Conservation (phyloP, 2,113 vertebrate species). For the Charina bottae region DNA sequence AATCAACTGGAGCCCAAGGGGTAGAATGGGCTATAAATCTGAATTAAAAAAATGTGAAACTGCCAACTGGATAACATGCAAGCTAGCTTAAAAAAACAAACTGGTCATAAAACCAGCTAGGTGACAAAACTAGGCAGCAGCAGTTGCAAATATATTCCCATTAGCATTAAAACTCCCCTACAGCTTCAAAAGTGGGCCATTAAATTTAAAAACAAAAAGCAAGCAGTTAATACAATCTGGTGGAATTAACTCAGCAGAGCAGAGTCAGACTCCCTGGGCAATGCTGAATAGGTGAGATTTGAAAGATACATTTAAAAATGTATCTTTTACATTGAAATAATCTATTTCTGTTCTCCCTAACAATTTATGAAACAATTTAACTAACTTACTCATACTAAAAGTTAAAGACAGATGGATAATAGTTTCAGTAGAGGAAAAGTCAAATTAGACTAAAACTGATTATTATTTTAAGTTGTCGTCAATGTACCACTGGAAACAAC, state of each 20-base stretch:
- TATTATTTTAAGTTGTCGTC: background rate
- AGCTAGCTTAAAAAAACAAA: background rate
- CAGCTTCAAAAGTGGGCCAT: constrained; percentile 18
- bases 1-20: background rate
- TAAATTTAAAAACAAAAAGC: constrained; percentile 16
- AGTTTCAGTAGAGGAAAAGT: background rate
- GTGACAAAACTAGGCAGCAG: background rate
- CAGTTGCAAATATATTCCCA: background rate
- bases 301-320: constrained; percentile 1
- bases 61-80: background rate
- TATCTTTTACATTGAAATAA: background rate
- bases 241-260: background rate
- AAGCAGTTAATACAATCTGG: background rate
- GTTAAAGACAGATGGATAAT: background rate
- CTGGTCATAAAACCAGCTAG: constrained; percentile 2
- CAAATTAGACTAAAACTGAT: background rate
- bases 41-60: constrained; percentile 12
- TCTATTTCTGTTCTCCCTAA: background rate
- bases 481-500: background rate
- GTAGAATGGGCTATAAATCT: background rate
- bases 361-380: background rate
- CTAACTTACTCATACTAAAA: background rate
- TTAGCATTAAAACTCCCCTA: background rate
- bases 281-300: constrained; percentile 1
- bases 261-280: background rate